phyloP scores from a whole-genome alignment of 2,113 vertebrate species.

The Phrynosoma blainvillii region DNA sequence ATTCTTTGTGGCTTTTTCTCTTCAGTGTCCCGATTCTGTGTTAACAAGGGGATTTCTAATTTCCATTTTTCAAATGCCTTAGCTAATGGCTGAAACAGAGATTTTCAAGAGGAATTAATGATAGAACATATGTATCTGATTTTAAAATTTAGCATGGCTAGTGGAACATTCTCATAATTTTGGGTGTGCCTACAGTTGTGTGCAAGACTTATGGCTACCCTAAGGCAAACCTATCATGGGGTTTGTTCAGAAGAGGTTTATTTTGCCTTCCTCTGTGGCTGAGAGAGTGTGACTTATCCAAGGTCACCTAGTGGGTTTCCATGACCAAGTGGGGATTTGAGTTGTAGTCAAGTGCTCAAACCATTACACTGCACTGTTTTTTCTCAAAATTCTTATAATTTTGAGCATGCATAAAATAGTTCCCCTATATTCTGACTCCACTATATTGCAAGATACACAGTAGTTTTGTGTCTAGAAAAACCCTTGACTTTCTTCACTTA shows the following conservation, averaged over 20 bases:
- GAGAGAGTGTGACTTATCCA: too few relatives aligned
- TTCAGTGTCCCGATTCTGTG: neutral
- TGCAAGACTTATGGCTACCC: too few relatives aligned
- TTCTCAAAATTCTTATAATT: too few relatives aligned
- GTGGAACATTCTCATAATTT: neutral
- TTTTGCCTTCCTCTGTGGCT: too few relatives aligned
- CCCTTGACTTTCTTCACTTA: conserved; percentile 23
- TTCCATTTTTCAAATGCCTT: neutral
- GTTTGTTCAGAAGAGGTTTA: too few relatives aligned
- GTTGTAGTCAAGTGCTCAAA: too few relatives aligned
- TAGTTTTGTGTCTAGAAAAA: conserved; percentile 1
- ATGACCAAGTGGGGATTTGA: too few relatives aligned
- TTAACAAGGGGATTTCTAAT: neutral
- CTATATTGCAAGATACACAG: neutral
- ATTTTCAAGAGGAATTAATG: neutral
- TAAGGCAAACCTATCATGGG: too few relatives aligned
- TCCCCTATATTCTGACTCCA: neutral
- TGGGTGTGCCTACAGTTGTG: neutral
- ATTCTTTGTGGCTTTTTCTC: neutral
- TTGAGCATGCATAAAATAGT: neutral
- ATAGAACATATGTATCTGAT: neutral
- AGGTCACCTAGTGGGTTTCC: too few relatives aligned
- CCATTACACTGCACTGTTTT: too few relatives aligned
- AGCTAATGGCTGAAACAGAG: neutral
- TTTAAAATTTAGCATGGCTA: neutral